A percentile compares a stretch with the other conserved stretches of the same genome.
Conservation (phyloP, 1,140 invertebrate species). For the Trichogramma pretiosum region DNA sequence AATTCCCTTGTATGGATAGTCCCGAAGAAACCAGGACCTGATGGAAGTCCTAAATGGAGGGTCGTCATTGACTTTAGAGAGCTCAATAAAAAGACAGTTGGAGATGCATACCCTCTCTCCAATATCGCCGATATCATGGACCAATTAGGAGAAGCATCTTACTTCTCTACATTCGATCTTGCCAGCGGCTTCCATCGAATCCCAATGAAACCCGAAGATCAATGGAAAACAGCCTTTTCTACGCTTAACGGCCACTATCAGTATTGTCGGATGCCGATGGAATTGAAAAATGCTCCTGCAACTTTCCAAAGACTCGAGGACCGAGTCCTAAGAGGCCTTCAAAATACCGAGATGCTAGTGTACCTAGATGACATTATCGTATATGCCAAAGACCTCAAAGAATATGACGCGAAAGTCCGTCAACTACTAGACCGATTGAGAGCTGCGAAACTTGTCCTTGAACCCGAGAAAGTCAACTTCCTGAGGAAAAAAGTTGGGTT, state of each 20-base stretch:
- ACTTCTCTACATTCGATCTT: too few relatives aligned
- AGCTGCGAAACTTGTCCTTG: background rate
- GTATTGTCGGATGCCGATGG: slow-evolving; percentile 19
- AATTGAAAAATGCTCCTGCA: background rate
- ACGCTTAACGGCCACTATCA: slow-evolving; percentile 38
- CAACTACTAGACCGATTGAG: background rate
- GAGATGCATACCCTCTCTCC: too few relatives aligned
- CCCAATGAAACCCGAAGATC: background rate
- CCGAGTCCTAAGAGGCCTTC: background rate
- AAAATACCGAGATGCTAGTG: background rate
- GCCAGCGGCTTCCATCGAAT: too few relatives aligned
- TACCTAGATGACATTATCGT: background rate
- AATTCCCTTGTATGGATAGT: too few relatives aligned
- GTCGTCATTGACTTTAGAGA: too few relatives aligned
- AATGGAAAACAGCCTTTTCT: slow-evolving; percentile 24
- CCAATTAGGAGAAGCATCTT: too few relatives aligned
- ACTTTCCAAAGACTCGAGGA: background rate
- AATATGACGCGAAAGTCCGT: background rate
- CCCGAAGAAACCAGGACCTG: too few relatives aligned
- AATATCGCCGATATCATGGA: too few relatives aligned
- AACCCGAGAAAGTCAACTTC: too few relatives aligned
- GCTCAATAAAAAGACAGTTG: too few relatives aligned
- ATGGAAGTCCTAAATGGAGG: too few relatives aligned
- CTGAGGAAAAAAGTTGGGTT: background rate
- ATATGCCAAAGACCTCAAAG: background rate